phyloP scores from a whole-genome alignment of 1,140 invertebrate genomes.

The Calosoma granatense region DNA sequence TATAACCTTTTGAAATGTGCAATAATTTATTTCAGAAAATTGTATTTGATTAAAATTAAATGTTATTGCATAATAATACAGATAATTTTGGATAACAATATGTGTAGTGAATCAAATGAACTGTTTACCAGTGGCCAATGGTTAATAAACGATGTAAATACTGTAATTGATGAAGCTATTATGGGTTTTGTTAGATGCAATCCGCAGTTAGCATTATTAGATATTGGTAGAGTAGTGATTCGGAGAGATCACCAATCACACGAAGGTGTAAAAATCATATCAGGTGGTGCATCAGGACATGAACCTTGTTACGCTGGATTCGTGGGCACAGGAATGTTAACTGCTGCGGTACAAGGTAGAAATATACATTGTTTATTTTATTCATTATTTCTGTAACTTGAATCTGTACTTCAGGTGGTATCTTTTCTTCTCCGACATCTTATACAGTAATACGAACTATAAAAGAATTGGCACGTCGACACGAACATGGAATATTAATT shows the following conservation, averaged over 20 bases:
- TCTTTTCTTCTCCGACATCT: slow-evolving; percentile 38
- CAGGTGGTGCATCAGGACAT: slow-evolving; percentile 56
- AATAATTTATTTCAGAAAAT: no score
- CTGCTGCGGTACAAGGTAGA: slow-evolving; percentile 51
- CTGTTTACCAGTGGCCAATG: neutral
- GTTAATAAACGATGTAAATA: neutral
- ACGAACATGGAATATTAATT: slow-evolving; percentile 26
- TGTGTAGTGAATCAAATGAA: neutral
- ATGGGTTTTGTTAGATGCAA: slow-evolving; percentile 20
- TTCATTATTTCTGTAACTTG: neutral
- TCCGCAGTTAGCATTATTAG: slow-evolving; percentile 25
- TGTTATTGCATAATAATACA: no score
- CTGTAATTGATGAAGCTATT: slow-evolving; percentile 14
- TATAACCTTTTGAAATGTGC: no score
- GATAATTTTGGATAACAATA: no score
- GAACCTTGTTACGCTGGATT: slow-evolving; percentile 53
- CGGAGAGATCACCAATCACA: slow-evolving; percentile 24
- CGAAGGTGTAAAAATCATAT: slow-evolving; percentile 47
- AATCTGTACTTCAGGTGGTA: slow-evolving; percentile 21
- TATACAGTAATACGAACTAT: slow-evolving; percentile 40
- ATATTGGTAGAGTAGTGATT: slow-evolving; percentile 28
- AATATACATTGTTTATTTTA: slow-evolving; percentile 34
- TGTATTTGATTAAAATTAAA: no score
- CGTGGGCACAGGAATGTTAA: slow-evolving; percentile 58
- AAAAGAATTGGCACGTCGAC: slow-evolving; percentile 33